Evolutionary conservation across 1,140 invertebrate species (phyloP).

Genomic region (Polypedilum pembai): DNA sequence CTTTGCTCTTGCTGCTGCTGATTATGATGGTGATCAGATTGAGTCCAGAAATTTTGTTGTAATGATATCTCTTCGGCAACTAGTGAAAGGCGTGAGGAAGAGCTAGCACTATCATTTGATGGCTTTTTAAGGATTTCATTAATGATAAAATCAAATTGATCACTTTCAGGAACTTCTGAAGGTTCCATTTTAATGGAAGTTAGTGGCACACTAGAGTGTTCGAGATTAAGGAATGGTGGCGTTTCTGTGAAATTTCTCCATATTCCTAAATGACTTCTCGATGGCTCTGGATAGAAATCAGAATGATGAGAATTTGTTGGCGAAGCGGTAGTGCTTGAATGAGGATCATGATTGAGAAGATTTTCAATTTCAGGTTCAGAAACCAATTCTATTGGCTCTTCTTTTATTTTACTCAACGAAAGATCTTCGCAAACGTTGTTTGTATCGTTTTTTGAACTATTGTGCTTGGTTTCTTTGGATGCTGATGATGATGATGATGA

Average conservation of each 20-base stretch:
- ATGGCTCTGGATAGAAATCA: background rate
- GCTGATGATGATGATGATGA: background rate
- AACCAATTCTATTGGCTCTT: constrained; percentile 23
- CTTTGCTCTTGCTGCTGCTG: background rate
- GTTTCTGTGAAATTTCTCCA: constrained; percentile 19
- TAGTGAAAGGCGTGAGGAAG: background rate
- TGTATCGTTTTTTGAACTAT: background rate
- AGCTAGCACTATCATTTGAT: background rate
- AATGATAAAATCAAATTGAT: constrained; percentile 24
- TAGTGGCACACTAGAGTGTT: background rate
- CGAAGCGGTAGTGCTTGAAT: background rate
- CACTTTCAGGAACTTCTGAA: constrained; percentile 5
- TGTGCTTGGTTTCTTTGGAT: background rate
- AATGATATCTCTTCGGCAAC: constrained; percentile 14
- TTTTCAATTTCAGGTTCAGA: constrained; percentile 24
- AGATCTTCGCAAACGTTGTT: constrained; percentile 1
- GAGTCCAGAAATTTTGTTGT: constrained; percentile 22
- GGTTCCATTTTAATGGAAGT: background rate
- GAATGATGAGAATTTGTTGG: background rate
- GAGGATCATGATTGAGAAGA: constrained; percentile 5
- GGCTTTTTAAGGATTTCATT: constrained; percentile 21
- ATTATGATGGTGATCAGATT: background rate
- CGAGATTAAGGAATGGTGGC: background rate
- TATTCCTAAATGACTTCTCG: background rate
- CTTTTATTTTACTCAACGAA: background rate